Evolutionary conservation across 1,140 invertebrate genomes (phyloP).

Genomic region (Drosophila repleta): DNA sequence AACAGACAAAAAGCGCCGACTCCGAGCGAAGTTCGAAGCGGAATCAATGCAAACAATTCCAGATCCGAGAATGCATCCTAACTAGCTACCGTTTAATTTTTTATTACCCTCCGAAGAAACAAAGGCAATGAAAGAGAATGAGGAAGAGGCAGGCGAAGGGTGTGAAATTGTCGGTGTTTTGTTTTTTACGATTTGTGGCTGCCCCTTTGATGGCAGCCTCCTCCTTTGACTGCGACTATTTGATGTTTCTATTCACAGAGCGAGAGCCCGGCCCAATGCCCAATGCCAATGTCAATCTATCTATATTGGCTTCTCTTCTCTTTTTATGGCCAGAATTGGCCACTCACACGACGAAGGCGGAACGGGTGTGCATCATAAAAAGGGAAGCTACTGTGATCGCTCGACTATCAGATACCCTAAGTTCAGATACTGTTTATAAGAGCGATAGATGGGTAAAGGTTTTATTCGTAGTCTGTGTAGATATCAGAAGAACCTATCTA

Average conservation of each 20-base stretch:
- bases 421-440: too few species aligned
- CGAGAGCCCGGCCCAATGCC: not conserved
- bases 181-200: conserved; percentile 57
- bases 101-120: conserved; percentile 62
- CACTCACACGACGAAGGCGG: conserved; percentile 37
- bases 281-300: conserved; percentile 46
- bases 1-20: conserved; percentile 38
- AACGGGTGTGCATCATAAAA: conserved; percentile 53
- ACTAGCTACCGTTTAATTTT: conserved; percentile 83
- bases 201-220: conserved; percentile 58
- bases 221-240: conserved; percentile 47
- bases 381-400: not conserved
- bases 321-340: conserved; percentile 47
- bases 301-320: conserved; percentile 17
- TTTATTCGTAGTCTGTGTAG: too few species aligned
- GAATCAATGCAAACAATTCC: conserved; percentile 65
- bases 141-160: conserved; percentile 29
- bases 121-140: not conserved
- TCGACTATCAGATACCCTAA: not conserved
- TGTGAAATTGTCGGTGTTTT: conserved; percentile 70
- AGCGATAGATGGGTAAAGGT: too few species aligned
- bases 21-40: conserved; percentile 6
- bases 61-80: conserved; percentile 65
- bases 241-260: conserved; percentile 74
- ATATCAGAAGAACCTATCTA: too few species aligned